phyloP scores from a whole-genome alignment of 1,140 invertebrate genomes.

The Zaprionus taronus region DNA sequence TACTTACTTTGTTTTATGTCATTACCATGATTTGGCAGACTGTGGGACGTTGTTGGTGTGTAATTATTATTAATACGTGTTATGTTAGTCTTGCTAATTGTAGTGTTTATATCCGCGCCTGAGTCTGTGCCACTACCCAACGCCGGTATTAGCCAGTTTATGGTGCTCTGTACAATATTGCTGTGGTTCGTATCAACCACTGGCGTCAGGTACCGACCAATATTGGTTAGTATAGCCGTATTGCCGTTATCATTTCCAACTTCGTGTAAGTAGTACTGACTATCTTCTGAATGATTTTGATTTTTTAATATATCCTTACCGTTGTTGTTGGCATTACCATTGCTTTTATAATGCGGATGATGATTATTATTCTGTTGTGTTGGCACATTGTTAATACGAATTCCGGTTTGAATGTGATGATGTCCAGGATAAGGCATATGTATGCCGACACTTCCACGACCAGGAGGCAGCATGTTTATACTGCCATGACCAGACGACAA shows the following conservation, averaged over 20 bases:
- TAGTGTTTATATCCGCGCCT: slow-evolving; percentile 53
- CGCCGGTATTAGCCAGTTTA: slow-evolving; percentile 53
- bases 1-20: slow-evolving; percentile 55
- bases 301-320: slow-evolving; percentile 54
- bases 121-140: slow-evolving; percentile 21
- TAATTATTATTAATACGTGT: slow-evolving; percentile 54
- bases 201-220: slow-evolving; percentile 44
- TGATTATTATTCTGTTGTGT: slow-evolving; percentile 69
- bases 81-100: slow-evolving; percentile 46
- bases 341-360: slow-evolving; percentile 65
- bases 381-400: slow-evolving; percentile 82
- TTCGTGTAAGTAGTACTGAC: slow-evolving; percentile 37
- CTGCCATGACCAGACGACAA: slow-evolving; percentile 68
- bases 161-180: slow-evolving; percentile 67
- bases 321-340: slow-evolving; percentile 58
- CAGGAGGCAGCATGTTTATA: slow-evolving; percentile 73
- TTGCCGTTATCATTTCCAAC: slow-evolving; percentile 32
- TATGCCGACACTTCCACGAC: slow-evolving; percentile 55
- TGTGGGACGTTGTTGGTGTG: slow-evolving; percentile 70
- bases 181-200: slow-evolving; percentile 66
- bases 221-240: slow-evolving; percentile 20
- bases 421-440: slow-evolving; percentile 69
- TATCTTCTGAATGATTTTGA: slow-evolving; percentile 8
- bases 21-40: slow-evolving; percentile 85
- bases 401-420: slow-evolving; percentile 79